Evolutionary conservation across 2,888 invertebrate species (phyloP), one percentile per base, ranked within the genome.

Genomic region (Gonocerus acuteangulatus): DNA sequence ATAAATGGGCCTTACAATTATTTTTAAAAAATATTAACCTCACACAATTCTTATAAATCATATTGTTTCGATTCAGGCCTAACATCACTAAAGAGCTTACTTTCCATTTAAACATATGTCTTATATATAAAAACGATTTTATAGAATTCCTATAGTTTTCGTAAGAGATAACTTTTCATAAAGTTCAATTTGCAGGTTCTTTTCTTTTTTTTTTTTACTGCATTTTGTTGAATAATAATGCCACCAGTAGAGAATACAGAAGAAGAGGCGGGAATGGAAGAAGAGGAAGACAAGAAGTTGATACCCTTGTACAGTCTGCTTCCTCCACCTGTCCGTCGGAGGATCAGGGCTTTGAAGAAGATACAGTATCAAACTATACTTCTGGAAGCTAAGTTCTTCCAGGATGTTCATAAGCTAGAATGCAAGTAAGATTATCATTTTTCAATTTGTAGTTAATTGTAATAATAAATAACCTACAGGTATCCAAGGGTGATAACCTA

Each of bases 311-410:
- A 47, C 19, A 66, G 72, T 71, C 74, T 81, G 51, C 76, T 88
- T 65, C 89, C 90, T 23, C 82, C 84, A 48, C 77, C 82, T 47
- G 87, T 95, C 36, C 89, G 89, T 73, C 78, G 88, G 70, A 79
- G 92, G 73, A 79, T 94, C 68, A 86, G 89, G 71, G 87, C 90
- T 0, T 77, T 95, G 62, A 91, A 95, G 73, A 86, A 89, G 67
- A 75, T 95, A 1, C 95, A 95, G 74, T 79, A 89, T 70, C 84
- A 89, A 70, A 84, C 87, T 51, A 87, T 89, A 3, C 83, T 90
- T 71, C 80, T 95, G 61, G 95, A 96, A 75, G 86, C 91, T 0
- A 85, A 92, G 72, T 95, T 65, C 58, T 65, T 60, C 52, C 49
- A 39, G 36, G 64, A 65, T 15, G 62, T 99, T 44, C 96, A 96